A percentile compares a stretch with the other conserved stretches of the same genome.
Conservation (phyloP, 2,888 invertebrate genomes). For the Eilema caniola region DNA sequence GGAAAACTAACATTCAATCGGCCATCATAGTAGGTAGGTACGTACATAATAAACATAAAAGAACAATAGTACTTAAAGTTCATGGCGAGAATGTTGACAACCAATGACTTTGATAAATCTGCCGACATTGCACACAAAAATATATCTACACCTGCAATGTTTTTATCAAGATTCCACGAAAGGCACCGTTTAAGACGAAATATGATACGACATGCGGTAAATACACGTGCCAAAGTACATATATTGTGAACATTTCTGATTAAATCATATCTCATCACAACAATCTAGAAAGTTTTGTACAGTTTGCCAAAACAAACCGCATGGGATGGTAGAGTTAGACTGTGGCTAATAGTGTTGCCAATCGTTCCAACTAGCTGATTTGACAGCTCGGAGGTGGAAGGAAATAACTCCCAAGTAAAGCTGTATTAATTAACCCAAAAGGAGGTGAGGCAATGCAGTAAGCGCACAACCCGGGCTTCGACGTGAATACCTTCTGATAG, state of each 20-base stretch:
- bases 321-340: too few species aligned
- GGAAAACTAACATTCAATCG: too few species aligned
- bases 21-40: too few species aligned
- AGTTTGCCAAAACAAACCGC: background rate
- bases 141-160: background rate
- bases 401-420: too few species aligned
- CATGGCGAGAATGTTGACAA: background rate
- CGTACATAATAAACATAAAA: too few species aligned
- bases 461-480: too few species aligned
- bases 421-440: too few species aligned
- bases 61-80: background rate
- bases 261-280: background rate
- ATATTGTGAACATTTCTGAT: background rate
- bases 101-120: background rate
- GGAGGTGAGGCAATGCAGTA: too few species aligned
- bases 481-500: too few species aligned
- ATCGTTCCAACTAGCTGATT: too few species aligned
- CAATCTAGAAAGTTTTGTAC: background rate
- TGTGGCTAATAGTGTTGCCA: too few species aligned
- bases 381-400: too few species aligned
- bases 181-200: background rate
- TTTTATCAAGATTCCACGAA: slow-evolving; percentile 2
- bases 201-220: background rate
- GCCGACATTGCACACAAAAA: background rate
- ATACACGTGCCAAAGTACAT: background rate